A percentile compares a stretch with the other conserved stretches of the same genome.
These are phyloP conservation scores for Sylvilagus bachmani DNA, from an alignment of 2,113 vertebrate species.

Conservation along the genomic window DNA sequence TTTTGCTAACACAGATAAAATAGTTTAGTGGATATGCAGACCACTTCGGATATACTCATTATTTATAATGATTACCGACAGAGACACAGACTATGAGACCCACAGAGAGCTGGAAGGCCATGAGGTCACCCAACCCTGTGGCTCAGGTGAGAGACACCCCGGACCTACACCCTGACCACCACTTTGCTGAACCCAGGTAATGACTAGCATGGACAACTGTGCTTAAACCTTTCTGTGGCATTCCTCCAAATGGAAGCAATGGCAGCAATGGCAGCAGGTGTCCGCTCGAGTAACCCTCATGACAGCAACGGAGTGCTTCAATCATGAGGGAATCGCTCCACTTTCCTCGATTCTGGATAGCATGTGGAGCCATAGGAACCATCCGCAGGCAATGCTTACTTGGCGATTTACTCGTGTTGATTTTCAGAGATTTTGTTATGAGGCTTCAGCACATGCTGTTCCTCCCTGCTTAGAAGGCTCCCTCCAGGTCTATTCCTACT, in stretches of 20 bases:
- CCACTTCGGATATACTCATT: background rate
- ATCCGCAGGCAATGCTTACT: background rate
- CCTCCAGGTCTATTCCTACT: background rate
- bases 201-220: background rate
- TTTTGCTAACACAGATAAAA: slow-evolving; percentile 44
- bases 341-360: background rate
- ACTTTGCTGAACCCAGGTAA: background rate
- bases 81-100: background rate
- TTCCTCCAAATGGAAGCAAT: background rate
- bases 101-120: background rate
- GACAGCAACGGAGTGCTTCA: background rate
- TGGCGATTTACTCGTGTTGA: background rate
- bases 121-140: background rate
- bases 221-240: slow-evolving; percentile 12
- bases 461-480: background rate
- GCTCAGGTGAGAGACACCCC: background rate
- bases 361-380: background rate
- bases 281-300: slow-evolving; percentile 41
- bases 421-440: background rate
- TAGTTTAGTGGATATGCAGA: background rate
- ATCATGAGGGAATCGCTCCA: background rate
- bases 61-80: background rate
- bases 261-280: background rate
- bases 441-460: background rate
- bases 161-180: background rate